These are phyloP conservation scores for Phania funesta DNA, from an alignment of 2,888 invertebrate genomes.

Conservation along the genomic window DNA sequence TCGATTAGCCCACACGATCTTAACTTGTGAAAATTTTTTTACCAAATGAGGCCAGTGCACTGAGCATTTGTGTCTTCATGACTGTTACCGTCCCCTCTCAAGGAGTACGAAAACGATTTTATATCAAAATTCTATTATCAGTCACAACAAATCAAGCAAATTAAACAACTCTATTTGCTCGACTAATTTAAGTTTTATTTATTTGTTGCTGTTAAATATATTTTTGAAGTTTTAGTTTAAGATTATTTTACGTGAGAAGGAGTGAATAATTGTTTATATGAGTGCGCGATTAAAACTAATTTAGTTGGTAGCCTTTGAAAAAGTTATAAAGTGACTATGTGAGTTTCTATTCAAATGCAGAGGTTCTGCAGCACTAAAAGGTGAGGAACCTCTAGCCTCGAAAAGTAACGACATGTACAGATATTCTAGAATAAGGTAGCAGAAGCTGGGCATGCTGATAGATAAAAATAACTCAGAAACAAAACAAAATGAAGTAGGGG, in stretches of 20 bases:
- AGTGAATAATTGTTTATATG: neutral
- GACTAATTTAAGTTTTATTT: conserved; percentile 45
- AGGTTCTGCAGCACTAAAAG: too few species aligned
- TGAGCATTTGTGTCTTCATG: conserved; percentile 4
- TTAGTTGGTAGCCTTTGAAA: too few species aligned
- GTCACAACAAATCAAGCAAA: conserved; percentile 51
- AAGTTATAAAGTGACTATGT: too few species aligned
- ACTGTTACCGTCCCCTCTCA: neutral
- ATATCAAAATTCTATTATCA: conserved; percentile 54
- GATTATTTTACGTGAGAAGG: conserved; percentile 14
- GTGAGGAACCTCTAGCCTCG: too few species aligned
- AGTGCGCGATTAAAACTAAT: neutral
- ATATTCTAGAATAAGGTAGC: too few species aligned
- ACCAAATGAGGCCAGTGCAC: conserved; percentile 52
- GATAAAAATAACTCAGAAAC: too few species aligned
- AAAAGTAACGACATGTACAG: too few species aligned
- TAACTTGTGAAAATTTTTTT: conserved; percentile 38
- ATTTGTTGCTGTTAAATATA: neutral
- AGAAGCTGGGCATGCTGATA: too few species aligned
- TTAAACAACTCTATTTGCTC: conserved; percentile 47
- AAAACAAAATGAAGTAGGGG: too few species aligned
- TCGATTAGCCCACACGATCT: conserved; percentile 36
- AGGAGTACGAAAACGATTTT: conserved; percentile 14
- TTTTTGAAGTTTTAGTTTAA: neutral
- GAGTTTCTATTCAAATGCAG: too few species aligned